Conservation (phyloP, 2,113 vertebrate genomes). For the Phylloscopus whistleri region DNA sequence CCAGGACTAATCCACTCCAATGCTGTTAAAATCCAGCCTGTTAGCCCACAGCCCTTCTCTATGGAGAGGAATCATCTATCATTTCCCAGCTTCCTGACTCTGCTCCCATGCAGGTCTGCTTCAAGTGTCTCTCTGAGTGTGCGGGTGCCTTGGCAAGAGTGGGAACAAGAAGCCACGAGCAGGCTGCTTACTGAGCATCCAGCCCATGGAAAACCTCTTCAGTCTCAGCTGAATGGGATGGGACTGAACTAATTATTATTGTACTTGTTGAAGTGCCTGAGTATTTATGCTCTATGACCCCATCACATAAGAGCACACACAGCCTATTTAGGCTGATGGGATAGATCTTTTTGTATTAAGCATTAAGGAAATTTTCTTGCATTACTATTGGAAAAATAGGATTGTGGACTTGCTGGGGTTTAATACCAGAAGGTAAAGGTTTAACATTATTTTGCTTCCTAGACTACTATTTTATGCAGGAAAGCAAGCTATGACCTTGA, state of each 20-base stretch:
- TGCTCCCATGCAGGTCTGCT: not conserved
- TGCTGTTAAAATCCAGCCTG: not conserved
- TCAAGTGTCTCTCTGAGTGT: rapidly evolving
- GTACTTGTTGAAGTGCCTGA: not conserved
- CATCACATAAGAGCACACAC: not conserved
- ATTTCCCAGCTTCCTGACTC: not conserved
- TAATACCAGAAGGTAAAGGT: not conserved
- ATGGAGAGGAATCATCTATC: not conserved
- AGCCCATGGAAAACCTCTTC: not conserved
- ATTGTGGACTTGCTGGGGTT: not conserved
- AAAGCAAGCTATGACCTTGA: not conserved
- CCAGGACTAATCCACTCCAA: not conserved
- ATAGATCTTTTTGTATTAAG: not conserved
- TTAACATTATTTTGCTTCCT: not conserved
- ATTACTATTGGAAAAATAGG: not conserved
- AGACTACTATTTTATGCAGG: not conserved
- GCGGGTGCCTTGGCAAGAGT: not conserved
- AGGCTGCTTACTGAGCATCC: not conserved
- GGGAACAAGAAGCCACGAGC: not conserved
- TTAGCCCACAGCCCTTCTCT: not conserved
- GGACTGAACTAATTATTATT: not conserved
- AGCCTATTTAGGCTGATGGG: not conserved
- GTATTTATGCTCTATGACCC: not conserved
- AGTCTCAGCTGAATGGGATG: not conserved
- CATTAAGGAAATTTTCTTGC: not conserved